Evolutionary conservation across 1,140 invertebrate genomes (phyloP), one percentile per base, ranked within the genome.

Genomic region (Drosophila santomea): DNA sequence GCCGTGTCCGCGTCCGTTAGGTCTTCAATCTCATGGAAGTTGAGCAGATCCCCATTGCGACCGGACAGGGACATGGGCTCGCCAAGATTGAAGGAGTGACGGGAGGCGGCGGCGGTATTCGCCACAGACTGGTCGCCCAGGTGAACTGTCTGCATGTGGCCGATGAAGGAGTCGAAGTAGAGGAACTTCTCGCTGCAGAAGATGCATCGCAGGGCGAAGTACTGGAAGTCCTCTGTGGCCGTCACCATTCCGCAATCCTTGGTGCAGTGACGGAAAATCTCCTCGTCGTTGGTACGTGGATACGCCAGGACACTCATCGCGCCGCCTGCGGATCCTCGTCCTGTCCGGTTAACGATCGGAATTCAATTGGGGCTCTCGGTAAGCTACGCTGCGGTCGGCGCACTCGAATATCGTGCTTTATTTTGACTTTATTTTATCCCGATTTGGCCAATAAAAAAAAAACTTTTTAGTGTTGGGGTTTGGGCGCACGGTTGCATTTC

Each of bases 201-300:
- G 7, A 76, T 78, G 45, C 90, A 91, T 25, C 83, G 68, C 50
- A 91, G 60, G 1, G 90, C 83, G 23, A 91, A 91, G 57, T 85
- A 91, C 74, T 91, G 90, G 67, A 91, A 91, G 60, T 91, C 90
- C 55, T 90, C 90, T 17, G 90, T 91, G 61, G 90, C 83, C 74
- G 90, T 90, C 32, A 91, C 86, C 66, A 91, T 74, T 44, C 90
- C 90, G 69, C 90, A 91, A 66, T 91, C 78, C 81, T 91, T 91
- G 68, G 80, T 88, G 73, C 90, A 91, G 48, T 84, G 80, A 28
- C 81, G 74, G 74, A 91, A 90, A 74, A 91, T 89, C 48, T 90
- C 90, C 55, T 90, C 90, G 66, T 91, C 90, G 74, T 82, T 91
- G 75, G 85, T 91, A 74, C 90, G 90, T 83, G 80, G 86, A 91